Base-by-base conservation (phyloP, 2,113 vertebrate species). In the Lepisosteus osseus region DNA sequence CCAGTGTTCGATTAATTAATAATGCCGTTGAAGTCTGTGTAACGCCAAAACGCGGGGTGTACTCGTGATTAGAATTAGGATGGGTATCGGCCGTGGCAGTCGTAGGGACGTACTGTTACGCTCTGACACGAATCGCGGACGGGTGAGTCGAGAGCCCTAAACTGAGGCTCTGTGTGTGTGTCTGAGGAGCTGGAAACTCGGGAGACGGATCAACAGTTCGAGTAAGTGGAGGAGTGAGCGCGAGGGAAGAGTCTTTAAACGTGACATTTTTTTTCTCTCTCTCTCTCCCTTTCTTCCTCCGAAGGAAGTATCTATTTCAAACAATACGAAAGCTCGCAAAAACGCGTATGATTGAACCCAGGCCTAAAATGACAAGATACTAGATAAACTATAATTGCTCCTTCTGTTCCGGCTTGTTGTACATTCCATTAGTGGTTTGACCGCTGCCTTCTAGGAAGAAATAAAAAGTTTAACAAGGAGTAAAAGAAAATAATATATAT, bases 201-300 rank as follows among this genome's bases (percentile, higher is more conserved):
- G 41, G 40, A 69, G 75, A 74, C 76, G 54, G 63, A 74, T 74
- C 59, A 69, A 44, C 41, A 56, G 66, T 56, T 69, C 59, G 63
- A 68, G 47, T 14, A 59, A 17, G n/a, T 56, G 64, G 15, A 64
- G 72, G 72, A 74, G 72, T 63, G 72, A 55, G 68, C 59, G 15
- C 12, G n/a, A 15, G 47, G 12, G 47, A 63, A 61, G 61, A 74
- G 40, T 54, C 67, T 74, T 69, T 69, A 55, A 54, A 74, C 64
- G 72, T 73, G 56, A 41, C 51, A 13, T 54, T 65, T 72, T 65
- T 42, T 51, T 2, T 6, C 9, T 14, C 17, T 61, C 13, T 59
- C 59, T 61, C 17, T 4, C 13, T 59, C 59, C 51, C 29, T 51
- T 9, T 6, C 9, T 14, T 14, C 14, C 13, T 59, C 59, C 51